Evolutionary conservation across 2,888 invertebrate genomes (phyloP).

Genomic region (Papilio elwesi): DNA sequence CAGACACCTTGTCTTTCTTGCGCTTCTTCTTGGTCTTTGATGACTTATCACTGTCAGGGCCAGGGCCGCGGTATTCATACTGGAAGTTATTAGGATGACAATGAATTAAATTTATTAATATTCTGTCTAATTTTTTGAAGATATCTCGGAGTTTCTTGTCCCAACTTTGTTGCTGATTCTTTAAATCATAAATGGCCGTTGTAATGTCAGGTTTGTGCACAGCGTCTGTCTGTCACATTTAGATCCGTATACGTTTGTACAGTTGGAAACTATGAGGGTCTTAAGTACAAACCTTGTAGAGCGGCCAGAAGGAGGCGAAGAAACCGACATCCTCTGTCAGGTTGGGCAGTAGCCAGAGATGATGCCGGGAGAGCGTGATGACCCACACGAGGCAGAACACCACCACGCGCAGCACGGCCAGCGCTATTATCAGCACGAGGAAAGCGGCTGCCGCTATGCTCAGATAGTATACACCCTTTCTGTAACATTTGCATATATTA

Average conservation of each 20-base stretch:
- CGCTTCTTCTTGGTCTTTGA: constrained; percentile 90
- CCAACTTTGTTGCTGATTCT: too few species aligned
- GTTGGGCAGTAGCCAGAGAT: constrained; percentile 99
- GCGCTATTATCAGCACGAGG: constrained; percentile 95
- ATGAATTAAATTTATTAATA: too few species aligned
- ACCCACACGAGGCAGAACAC: constrained; percentile 97
- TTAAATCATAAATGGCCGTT: too few species aligned
- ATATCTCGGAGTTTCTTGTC: too few species aligned
- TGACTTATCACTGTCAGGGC: constrained; percentile 77
- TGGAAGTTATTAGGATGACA: constrained; percentile 57
- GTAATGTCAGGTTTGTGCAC: too few species aligned
- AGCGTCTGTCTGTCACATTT: too few species aligned
- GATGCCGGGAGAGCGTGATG: constrained; percentile 93
- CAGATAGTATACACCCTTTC: constrained; percentile 97
- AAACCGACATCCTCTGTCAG: constrained; percentile 99
- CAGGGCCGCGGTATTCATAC: constrained; percentile 91
- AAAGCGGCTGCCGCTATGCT: constrained; percentile 97
- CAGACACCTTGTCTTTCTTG: constrained; percentile 92
- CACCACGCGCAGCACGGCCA: constrained; percentile 94
- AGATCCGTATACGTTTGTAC: neutral
- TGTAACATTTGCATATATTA: constrained; percentile 55
- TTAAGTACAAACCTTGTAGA: constrained; percentile 89
- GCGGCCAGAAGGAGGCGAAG: constrained; percentile 98
- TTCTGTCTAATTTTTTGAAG: too few species aligned
- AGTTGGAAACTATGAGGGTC: too few species aligned